Percentiles rank a stretch among this genome's conserved stretches.
These are phyloP conservation scores for Melinaea menophilus DNA, from an alignment of 2,888 invertebrate genomes.

Conservation along the genomic window DNA sequence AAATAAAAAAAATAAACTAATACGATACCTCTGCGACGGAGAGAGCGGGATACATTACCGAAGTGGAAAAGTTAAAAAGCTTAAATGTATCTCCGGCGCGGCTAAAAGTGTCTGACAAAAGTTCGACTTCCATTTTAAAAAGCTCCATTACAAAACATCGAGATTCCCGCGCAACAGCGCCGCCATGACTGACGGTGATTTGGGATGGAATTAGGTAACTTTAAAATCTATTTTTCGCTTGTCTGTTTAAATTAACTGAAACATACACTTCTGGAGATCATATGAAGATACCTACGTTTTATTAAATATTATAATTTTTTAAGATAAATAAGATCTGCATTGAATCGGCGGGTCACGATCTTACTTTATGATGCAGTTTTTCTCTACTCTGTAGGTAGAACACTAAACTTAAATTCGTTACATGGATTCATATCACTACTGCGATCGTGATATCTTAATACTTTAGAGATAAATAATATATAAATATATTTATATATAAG, in stretches of 20 bases:
- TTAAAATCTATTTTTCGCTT: slow-evolving; percentile 65
- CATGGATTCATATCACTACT: slow-evolving; percentile 49
- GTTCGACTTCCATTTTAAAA: slow-evolving; percentile 79
- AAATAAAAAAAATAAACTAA: slow-evolving; percentile 60
- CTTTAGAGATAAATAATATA: background rate
- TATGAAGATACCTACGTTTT: background rate
- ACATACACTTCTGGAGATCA: background rate
- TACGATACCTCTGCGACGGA: slow-evolving; percentile 65
- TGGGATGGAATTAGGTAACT: slow-evolving; percentile 70
- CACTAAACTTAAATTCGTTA: slow-evolving; percentile 73
- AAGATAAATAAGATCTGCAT: slow-evolving; percentile 4
- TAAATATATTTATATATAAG: too few relatives aligned
- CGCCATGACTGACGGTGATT: slow-evolving; percentile 59
- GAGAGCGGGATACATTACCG: slow-evolving; percentile 76
- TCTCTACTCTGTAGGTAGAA: slow-evolving; percentile 54
- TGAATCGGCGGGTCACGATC: slow-evolving; percentile 18
- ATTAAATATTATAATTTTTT: slow-evolving; percentile 5
- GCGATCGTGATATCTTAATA: slow-evolving; percentile 25
- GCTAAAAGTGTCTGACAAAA: slow-evolving; percentile 79
- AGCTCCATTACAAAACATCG: slow-evolving; percentile 79
- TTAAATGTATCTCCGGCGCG: slow-evolving; percentile 77
- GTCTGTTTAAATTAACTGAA: background rate
- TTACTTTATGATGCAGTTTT: slow-evolving; percentile 35
- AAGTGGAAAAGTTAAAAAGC: slow-evolving; percentile 79
- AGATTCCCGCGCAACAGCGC: slow-evolving; percentile 73